phyloP scores from a whole-genome alignment of 2,888 invertebrate species.

The Argyresthia goedartella region DNA sequence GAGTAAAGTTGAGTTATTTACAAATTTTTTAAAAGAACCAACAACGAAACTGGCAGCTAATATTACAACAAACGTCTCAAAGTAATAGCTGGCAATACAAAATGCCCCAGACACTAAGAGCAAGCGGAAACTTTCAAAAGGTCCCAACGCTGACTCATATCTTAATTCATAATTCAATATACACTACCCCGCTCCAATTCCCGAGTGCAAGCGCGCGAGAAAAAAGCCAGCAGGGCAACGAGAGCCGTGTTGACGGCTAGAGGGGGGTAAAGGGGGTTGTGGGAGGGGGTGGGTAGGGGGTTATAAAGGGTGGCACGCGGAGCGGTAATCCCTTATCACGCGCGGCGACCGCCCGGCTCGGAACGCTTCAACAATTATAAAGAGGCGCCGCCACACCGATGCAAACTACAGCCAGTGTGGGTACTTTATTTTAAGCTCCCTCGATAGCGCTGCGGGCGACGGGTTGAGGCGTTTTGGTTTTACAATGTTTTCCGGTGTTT shows the following conservation, averaged over 20 bases:
- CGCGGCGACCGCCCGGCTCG: slow-evolving; percentile 28
- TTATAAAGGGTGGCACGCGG: slow-evolving; percentile 22
- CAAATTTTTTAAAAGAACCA: neutral
- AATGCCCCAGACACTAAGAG: neutral
- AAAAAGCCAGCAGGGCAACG: slow-evolving; percentile 45
- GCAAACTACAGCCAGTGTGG: slow-evolving; percentile 23
- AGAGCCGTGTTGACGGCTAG: slow-evolving; percentile 10
- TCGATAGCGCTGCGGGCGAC: too few relatives aligned
- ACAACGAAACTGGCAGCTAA: neutral
- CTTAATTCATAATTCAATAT: slow-evolving; percentile 62
- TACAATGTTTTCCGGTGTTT: neutral
- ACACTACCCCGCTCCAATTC: slow-evolving; percentile 28
- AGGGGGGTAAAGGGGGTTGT: slow-evolving; percentile 14
- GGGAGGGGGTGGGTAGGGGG: slow-evolving; percentile 14
- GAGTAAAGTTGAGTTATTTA: neutral
- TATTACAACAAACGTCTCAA: neutral
- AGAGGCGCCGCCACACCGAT: slow-evolving; percentile 28
- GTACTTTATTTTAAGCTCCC: too few relatives aligned
- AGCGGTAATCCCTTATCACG: slow-evolving; percentile 54
- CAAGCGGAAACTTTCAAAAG: neutral
- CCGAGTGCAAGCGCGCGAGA: slow-evolving; percentile 53
- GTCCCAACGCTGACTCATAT: slow-evolving; percentile 25
- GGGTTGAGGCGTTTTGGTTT: too few relatives aligned
- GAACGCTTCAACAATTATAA: slow-evolving; percentile 55
- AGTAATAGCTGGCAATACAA: neutral